Evolutionary conservation across 2,888 invertebrate species (phyloP).

Genomic region (Drosophila anomalata): DNA sequence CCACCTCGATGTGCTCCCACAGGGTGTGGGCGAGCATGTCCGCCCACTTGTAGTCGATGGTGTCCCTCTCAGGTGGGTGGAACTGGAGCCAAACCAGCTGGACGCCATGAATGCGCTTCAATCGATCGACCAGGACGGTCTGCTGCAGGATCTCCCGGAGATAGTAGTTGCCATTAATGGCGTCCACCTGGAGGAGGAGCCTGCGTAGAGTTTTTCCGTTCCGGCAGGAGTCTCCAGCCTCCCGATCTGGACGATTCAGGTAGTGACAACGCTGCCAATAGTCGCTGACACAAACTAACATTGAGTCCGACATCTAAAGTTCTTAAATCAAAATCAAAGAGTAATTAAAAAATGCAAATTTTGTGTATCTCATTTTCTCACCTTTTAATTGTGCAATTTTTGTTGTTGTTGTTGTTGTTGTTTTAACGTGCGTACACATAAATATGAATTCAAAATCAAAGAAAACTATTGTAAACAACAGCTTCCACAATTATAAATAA

Average conservation of each 20-base stretch:
- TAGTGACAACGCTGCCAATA: constrained; percentile 70
- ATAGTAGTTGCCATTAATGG: constrained; percentile 71
- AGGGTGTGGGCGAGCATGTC: constrained; percentile 84
- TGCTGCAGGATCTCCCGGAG: constrained; percentile 74
- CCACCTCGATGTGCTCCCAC: constrained; percentile 89
- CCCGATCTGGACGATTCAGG: constrained; percentile 41
- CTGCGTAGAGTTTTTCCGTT: constrained; percentile 47
- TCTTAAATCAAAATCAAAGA: neutral
- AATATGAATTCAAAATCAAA: neutral
- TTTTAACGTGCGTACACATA: neutral
- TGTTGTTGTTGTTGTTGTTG: neutral
- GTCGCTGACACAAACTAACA: constrained; percentile 77
- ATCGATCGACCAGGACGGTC: constrained; percentile 50
- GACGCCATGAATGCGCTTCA: constrained; percentile 53
- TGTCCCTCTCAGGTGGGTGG: constrained; percentile 86
- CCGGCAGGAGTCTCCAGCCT: constrained; percentile 15
- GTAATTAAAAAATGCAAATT: neutral
- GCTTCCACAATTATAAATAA: neutral
- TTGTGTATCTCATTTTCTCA: neutral
- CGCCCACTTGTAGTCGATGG: constrained; percentile 89
- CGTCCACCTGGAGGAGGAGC: constrained; percentile 62
- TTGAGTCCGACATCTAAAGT: constrained; percentile 35
- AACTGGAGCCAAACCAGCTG: constrained; percentile 84
- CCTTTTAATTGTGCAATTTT: constrained; percentile 2
- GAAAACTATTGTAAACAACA: neutral